Conservation (phyloP, 2,888 invertebrate genomes). For the Drosophila pseudotakahashii region DNA sequence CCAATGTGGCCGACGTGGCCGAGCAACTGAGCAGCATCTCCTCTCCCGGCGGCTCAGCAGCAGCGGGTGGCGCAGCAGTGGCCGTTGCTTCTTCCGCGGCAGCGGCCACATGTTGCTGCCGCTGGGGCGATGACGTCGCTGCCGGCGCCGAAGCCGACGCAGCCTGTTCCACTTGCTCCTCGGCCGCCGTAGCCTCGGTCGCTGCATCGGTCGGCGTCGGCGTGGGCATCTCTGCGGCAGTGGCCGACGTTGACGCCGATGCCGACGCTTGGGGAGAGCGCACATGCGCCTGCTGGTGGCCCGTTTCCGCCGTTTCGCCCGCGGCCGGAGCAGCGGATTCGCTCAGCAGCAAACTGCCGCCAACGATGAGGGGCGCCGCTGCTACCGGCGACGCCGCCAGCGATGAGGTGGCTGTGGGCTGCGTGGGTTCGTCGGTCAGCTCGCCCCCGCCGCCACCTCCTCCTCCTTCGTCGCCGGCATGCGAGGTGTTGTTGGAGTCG, state of each 20-base stretch:
- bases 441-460: conserved; percentile 25
- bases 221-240: conserved; percentile 62
- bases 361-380: conserved; percentile 39
- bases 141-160: conserved; percentile 21
- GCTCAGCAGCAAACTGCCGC: conserved; percentile 59
- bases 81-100: conserved; percentile 15
- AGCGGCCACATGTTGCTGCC: conserved; percentile 61
- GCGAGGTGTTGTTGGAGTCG: conserved; percentile 78
- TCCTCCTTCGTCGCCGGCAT: conserved; percentile 58
- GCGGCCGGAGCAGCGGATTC: conserved; percentile 65
- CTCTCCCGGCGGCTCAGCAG: conserved; percentile 27
- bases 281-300: conserved; percentile 70
- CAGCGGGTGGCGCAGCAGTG: conserved; percentile 14
- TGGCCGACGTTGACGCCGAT: conserved; percentile 53
- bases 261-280: conserved; percentile 59
- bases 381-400: conserved; percentile 58
- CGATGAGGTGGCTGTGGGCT: conserved; percentile 53
- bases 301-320: conserved; percentile 63
- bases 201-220: conserved; percentile 47
- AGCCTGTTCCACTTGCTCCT: conserved; percentile 61
- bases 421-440: conserved; percentile 47
- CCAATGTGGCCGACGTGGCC: conserved; percentile 54
- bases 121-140: conserved; percentile 43
- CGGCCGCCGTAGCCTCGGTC: conserved; percentile 38
- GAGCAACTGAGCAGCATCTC: conserved; percentile 40